A percentile compares a stretch with the other conserved stretches of the same genome.
Evolutionary conservation across 2,113 vertebrate genomes (phyloP).

Genomic region (Coryphaenoides rupestris): DNA sequence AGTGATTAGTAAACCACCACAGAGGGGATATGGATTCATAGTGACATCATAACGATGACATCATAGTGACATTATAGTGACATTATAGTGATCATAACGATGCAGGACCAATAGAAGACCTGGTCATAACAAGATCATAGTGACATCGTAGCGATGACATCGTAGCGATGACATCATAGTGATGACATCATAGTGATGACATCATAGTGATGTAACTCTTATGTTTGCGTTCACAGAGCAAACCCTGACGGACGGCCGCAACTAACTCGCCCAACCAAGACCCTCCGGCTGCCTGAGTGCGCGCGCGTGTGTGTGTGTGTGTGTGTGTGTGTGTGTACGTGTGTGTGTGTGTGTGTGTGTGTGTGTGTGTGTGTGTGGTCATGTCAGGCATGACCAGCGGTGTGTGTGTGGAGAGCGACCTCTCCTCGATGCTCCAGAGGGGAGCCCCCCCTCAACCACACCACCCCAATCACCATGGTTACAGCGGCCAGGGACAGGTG

Average conservation of each 20-base stretch:
- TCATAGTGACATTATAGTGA: background rate
- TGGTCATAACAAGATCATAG: too few relatives aligned
- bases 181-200: too few relatives aligned
- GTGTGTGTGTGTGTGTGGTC: constrained; percentile 41
- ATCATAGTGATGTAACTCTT: background rate
- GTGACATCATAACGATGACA: too few relatives aligned
- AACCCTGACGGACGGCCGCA: background rate
- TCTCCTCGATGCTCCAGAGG: constrained; percentile 66
- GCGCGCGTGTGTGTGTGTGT: background rate
- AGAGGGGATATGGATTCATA: too few relatives aligned
- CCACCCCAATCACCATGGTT: constrained; percentile 63
- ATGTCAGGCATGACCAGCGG: constrained; percentile 88
- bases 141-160: too few relatives aligned
- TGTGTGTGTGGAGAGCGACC: constrained; percentile 84
- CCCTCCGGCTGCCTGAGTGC: background rate
- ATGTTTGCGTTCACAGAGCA: constrained; percentile 31
- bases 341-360: constrained; percentile 24
- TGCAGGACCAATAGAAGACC: too few relatives aligned
- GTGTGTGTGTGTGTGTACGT: constrained; percentile 19
- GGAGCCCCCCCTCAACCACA: constrained; percentile 62
- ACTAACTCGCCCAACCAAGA: constrained; percentile 17
- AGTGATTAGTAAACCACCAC: too few relatives aligned
- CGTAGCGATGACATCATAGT: too few relatives aligned
- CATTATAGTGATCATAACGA: too few relatives aligned
- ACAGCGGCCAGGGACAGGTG: constrained; percentile 78